A percentile compares a stretch with the other conserved stretches of the same genome.
Evolutionary conservation across 2,888 invertebrate genomes (phyloP).

Genomic region (Cistogaster globosa): DNA sequence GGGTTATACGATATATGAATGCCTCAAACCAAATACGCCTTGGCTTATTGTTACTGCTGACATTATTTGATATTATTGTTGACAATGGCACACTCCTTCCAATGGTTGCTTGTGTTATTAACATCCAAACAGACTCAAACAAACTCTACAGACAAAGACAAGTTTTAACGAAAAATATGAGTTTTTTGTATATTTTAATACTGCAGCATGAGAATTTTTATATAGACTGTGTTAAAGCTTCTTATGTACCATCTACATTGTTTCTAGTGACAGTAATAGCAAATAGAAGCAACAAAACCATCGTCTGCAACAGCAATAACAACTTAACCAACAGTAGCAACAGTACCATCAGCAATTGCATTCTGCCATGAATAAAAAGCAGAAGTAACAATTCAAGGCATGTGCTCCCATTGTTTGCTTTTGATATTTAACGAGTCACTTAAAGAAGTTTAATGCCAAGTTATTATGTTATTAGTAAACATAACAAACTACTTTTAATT

Average conservation of each 20-base stretch:
- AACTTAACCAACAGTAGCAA: slow-evolving; percentile 19
- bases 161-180: slow-evolving; percentile 31
- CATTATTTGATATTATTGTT: slow-evolving; percentile 64
- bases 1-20: slow-evolving; percentile 1
- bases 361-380: slow-evolving; percentile 15
- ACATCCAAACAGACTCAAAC: slow-evolving; percentile 6
- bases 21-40: slow-evolving; percentile 54
- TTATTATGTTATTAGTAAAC: slow-evolving; percentile 72
- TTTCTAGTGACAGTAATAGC: slow-evolving; percentile 50
- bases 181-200: slow-evolving; percentile 51
- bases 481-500: slow-evolving; percentile 72
- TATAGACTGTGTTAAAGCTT: slow-evolving; percentile 34
- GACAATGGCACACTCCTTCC: slow-evolving; percentile 67
- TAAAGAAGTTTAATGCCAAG: slow-evolving; percentile 72
- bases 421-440: slow-evolving; percentile 72
- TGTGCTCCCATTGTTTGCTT: slow-evolving; percentile 70
- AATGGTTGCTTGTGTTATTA: slow-evolving; percentile 61
- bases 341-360: neutral
- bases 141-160: slow-evolving; percentile 1
- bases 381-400: slow-evolving; percentile 58
- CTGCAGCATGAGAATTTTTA: slow-evolving; percentile 47
- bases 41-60: slow-evolving; percentile 55
- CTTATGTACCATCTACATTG: slow-evolving; percentile 38
- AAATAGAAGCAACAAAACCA: slow-evolving; percentile 27
- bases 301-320: slow-evolving; percentile 5